Evolutionary conservation across 2,888 invertebrate species (phyloP).

Genomic region (Lepidochrysops patricia): DNA sequence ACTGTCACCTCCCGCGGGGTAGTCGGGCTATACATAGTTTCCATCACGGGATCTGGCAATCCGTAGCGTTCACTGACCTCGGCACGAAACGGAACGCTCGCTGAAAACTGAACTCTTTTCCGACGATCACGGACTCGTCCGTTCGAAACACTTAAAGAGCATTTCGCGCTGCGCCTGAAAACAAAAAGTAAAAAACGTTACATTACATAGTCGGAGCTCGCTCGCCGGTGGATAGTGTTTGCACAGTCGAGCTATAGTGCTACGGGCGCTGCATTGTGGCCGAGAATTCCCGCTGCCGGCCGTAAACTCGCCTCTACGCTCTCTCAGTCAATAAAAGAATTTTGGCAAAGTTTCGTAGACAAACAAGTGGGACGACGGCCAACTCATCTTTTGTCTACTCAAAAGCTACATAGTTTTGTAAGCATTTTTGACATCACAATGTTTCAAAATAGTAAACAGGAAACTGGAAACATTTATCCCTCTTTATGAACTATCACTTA

Average conservation of each 20-base stretch:
- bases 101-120: constrained; percentile 2
- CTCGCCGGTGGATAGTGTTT: constrained; percentile 21
- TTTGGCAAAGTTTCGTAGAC: constrained; percentile 72
- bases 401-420: constrained; percentile 62
- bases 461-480: constrained; percentile 28
- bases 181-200: constrained; percentile 15
- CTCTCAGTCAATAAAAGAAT: constrained; percentile 70
- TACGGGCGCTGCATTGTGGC: constrained; percentile 33
- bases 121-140: constrained; percentile 1
- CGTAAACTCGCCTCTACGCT: constrained; percentile 53
- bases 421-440: constrained; percentile 55
- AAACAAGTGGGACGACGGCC: constrained; percentile 70
- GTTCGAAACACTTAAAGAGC: constrained; percentile 14
- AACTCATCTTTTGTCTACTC: constrained; percentile 71
- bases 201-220: constrained; percentile 15
- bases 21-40: constrained; percentile 69
- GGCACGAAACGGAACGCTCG: constrained; percentile 22
- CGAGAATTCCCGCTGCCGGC: constrained; percentile 42
- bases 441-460: constrained; percentile 41
- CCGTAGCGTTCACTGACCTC: constrained; percentile 67
- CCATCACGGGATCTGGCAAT: constrained; percentile 66
- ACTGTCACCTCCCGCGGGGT: constrained; percentile 74
- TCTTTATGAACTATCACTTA: constrained; percentile 21
- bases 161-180: constrained; percentile 14
- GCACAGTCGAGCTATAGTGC: constrained; percentile 26